Conservation (phyloP, 2,888 invertebrate genomes). For the Dugesia japonica region DNA sequence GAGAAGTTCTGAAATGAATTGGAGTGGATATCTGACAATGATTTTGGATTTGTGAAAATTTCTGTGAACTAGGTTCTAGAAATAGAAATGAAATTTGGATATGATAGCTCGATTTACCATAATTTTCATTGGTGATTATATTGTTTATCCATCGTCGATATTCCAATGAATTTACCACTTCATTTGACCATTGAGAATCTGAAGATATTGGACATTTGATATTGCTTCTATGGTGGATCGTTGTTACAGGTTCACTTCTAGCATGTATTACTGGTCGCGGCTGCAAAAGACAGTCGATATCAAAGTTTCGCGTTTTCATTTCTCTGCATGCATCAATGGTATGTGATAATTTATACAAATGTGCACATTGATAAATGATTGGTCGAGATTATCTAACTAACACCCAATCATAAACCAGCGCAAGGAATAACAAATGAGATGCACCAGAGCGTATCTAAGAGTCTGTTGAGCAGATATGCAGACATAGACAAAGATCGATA, state of each 20-base stretch:
- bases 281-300: constrained; percentile 20
- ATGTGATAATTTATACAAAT: neutral
- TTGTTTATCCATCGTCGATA: neutral
- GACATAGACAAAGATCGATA: constrained; percentile 4
- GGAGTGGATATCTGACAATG: neutral
- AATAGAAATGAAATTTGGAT: neutral
- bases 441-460: constrained; percentile 3
- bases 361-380: neutral
- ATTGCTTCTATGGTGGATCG: neutral
- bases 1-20: constrained; percentile 30
- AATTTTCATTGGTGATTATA: neutral
- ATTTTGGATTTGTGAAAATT: neutral
- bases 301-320: constrained; percentile 15
- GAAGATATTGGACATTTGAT: neutral
- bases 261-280: neutral
- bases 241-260: neutral
- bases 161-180: neutral
- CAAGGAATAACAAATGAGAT: neutral
- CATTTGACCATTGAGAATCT: neutral
- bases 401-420: neutral
- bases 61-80: neutral
- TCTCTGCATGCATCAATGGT: neutral
- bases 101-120: neutral
- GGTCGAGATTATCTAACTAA: neutral
- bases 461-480: constrained; percentile 7